phyloP scores from a whole-genome alignment of 2,888 invertebrate species.

The Margaritifera margaritifera region DNA sequence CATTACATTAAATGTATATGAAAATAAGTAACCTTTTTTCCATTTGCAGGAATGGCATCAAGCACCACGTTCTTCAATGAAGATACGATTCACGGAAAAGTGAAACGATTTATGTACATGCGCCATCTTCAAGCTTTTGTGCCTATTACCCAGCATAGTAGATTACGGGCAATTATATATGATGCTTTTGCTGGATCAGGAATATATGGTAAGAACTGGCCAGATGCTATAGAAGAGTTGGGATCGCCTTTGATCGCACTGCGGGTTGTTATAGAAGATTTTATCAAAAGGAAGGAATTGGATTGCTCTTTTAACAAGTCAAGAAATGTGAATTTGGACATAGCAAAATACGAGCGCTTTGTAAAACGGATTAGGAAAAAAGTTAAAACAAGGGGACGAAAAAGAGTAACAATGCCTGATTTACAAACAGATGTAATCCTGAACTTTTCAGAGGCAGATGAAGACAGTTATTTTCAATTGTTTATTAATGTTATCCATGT shows the following conservation, averaged over 20 bases:
- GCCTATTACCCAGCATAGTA: constrained; percentile 3
- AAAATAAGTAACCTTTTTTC: too few relatives aligned
- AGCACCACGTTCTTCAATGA: constrained; percentile 1
- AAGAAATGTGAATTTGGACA: background rate
- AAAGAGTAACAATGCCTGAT: background rate
- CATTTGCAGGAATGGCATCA: too few relatives aligned
- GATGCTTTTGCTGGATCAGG: constrained; percentile 12
- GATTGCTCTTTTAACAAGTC: background rate
- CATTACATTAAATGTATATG: too few relatives aligned
- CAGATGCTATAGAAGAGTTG: constrained; percentile 9
- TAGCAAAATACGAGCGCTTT: too few relatives aligned
- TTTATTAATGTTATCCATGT: background rate
- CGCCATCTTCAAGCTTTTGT: constrained; percentile 14
- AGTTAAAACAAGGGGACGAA: background rate
- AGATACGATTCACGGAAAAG: constrained; percentile 7
- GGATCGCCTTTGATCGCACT: constrained; percentile 17
- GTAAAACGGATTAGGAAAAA: background rate
- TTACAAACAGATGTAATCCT: background rate
- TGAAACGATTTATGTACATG: constrained; percentile 14
- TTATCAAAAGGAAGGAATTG: background rate
- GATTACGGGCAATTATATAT: background rate
- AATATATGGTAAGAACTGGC: constrained; percentile 13
- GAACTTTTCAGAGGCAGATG: constrained; percentile 3
- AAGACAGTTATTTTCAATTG: background rate
- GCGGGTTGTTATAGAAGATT: constrained; percentile 6